Base-by-base conservation (phyloP, 2,888 invertebrate genomes). In the Dasysyrphus albostriatus region DNA sequence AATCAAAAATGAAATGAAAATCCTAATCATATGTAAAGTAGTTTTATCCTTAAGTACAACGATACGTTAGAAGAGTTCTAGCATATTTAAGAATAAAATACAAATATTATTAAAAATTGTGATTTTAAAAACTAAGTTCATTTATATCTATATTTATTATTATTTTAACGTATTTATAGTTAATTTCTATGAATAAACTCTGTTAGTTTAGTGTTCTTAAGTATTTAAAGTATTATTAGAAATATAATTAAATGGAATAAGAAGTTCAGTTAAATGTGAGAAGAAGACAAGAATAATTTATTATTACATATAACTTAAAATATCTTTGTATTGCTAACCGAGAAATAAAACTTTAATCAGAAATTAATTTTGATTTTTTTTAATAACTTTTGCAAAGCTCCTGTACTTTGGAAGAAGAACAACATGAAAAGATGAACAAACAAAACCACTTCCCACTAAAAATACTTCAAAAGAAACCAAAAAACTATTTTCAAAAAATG, bases 61-160 rank as follows among this genome's bases (percentile, higher is more conserved):
- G 82, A 83, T 73, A 65, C 59, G 70, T 87, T 82, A 56, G 73
- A 81, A 70, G 51, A 65, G 58, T 37, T 75, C 24, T 49, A 32
- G 37, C 63, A 54, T 32, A 54, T 70, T 73, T 77, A 81, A 72
- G 54, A 16, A 73, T 61, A 82, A 44, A 51, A 54, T 24, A 24
- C 61, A 44, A 67, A 51, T 61, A 74, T 14, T 70, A 51, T 75
- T 39, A 44, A 75, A 77, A 69, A 81, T 78, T 87, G 87, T 87
- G 87, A 87, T 87, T 87, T 79, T 59, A 84, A 19, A 14, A 49
- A 39, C 74, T 87, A 87, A 87, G 87, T 87, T 87, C 65, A 44
- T 75, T 65, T 72, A 10, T 44, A 74, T 65, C 37, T 47, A 44
- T 51, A 16, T 5, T 47, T 16, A 7, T 16, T 10, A n/a, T 47